These are phyloP conservation scores for Meteorus colon DNA, from an alignment of 2,888 invertebrate species.

Conservation along the genomic window DNA sequence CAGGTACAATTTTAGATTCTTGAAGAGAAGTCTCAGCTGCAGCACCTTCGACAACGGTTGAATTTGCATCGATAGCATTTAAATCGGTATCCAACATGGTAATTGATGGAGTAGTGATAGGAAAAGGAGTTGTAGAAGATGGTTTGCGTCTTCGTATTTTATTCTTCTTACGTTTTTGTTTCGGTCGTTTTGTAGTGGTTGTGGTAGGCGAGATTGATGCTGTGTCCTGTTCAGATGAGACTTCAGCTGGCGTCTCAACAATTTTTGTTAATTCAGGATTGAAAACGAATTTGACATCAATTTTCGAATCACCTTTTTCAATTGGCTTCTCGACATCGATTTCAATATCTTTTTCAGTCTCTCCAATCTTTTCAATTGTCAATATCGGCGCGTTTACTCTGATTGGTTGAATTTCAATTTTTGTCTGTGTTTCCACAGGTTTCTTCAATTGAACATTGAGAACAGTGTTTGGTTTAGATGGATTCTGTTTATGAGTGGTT, in stretches of 20 bases:
- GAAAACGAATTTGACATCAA: constrained; percentile 66
- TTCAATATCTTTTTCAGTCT: constrained; percentile 50
- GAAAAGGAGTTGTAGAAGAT: constrained; percentile 67
- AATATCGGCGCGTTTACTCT: constrained; percentile 61
- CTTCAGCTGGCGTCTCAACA: constrained; percentile 68
- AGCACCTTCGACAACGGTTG: constrained; percentile 44
- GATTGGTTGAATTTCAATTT: constrained; percentile 62
- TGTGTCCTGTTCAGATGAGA: constrained; percentile 62
- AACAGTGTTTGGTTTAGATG: constrained; percentile 59
- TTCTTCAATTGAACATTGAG: constrained; percentile 65
- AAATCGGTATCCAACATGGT: constrained; percentile 37
- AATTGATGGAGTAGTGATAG: constrained; percentile 49
- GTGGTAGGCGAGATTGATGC: constrained; percentile 72
- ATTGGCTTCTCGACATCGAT: constrained; percentile 74
- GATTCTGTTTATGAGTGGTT: constrained; percentile 50
- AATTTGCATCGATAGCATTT: constrained; percentile 39
- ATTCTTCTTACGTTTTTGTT: constrained; percentile 73
- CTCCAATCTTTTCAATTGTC: constrained; percentile 62
- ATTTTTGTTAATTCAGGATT: constrained; percentile 69
- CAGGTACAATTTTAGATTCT: constrained; percentile 72
- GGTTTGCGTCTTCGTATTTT: constrained; percentile 78
- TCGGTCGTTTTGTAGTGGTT: constrained; percentile 74
- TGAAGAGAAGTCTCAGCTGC: constrained; percentile 59
- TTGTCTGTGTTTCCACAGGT: constrained; percentile 59
- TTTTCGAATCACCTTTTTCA: constrained; percentile 73